phyloP scores from a whole-genome alignment of 1,140 invertebrate species.

The Chrysoperla carnea region DNA sequence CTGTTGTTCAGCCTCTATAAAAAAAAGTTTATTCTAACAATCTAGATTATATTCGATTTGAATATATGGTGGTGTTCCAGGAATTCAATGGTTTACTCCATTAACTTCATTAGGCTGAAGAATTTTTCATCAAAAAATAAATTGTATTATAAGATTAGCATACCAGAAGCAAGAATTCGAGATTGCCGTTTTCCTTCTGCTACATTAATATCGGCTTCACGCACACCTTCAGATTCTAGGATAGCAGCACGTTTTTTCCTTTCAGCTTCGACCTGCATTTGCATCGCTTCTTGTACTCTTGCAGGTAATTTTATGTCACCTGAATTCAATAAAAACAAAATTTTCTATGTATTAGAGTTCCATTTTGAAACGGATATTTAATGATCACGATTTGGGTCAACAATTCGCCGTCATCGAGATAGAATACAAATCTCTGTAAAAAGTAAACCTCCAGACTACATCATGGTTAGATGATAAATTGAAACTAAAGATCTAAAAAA shows the following conservation, averaged over 20 bases:
- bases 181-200: constrained; percentile 88
- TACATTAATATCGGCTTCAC: constrained; percentile 93
- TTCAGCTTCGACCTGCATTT: constrained; percentile 99
- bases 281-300: constrained; percentile 97
- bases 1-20: constrained; percentile 61
- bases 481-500: too few relatives aligned
- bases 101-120: constrained; percentile 1
- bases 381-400: too few relatives aligned
- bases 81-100: background rate
- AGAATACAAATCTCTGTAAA: too few relatives aligned
- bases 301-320: constrained; percentile 84
- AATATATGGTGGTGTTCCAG: too few relatives aligned
- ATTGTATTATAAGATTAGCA: constrained; percentile 4
- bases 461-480: too few relatives aligned
- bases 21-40: background rate
- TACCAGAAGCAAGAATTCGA: constrained; percentile 84
- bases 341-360: background rate
- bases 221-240: constrained; percentile 87
- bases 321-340: constrained; percentile 16
- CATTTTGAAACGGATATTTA: too few relatives aligned
- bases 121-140: too few relatives aligned
- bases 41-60: too few relatives aligned
- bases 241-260: constrained; percentile 90
- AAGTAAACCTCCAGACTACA: too few relatives aligned
- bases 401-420: too few relatives aligned